These are phyloP conservation scores for Pantherophis vulpinus DNA, from an alignment of 2,797 vertebrate species.

Conservation along the genomic window DNA sequence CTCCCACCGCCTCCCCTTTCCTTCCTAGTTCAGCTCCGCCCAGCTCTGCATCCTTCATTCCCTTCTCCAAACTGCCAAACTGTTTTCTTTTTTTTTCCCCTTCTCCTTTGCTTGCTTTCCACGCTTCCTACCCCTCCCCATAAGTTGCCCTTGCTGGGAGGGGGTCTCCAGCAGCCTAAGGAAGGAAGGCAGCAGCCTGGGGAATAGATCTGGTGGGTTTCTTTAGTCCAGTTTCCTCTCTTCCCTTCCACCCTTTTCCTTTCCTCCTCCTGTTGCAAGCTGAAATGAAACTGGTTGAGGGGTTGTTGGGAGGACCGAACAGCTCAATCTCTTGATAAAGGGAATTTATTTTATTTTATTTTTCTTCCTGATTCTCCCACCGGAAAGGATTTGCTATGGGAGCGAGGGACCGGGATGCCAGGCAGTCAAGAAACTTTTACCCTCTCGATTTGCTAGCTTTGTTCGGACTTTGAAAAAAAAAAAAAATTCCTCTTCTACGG, in stretches of 20 bases:
- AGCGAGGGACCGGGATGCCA: background rate
- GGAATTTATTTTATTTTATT: background rate
- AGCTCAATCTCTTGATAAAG: background rate
- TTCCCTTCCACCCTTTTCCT: conserved; percentile 19
- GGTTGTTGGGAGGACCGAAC: background rate
- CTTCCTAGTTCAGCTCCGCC: background rate
- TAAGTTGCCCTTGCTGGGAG: background rate
- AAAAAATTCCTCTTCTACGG: background rate
- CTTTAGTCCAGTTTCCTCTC: conserved; percentile 23
- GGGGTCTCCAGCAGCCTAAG: background rate
- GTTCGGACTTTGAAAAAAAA: background rate
- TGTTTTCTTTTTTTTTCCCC: background rate
- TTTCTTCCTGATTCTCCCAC: background rate
- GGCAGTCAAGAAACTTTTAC: background rate
- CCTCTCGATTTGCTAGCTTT: background rate
- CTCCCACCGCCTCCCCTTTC: background rate
- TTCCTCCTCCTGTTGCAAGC: conserved; percentile 27
- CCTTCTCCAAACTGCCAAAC: too few species aligned
- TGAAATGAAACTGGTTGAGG: background rate
- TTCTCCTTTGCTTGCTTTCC: fast-evolving
- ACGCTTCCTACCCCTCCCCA: fast-evolving
- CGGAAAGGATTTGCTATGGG: background rate
- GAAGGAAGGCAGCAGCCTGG: background rate
- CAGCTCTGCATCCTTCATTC: background rate
- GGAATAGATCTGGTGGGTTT: background rate